Percentiles rank a stretch among this genome's conserved stretches.
Evolutionary conservation across 30 jellyfish, hydroid and myxozoan species (phyloP).

Genomic region (Turritopsis dohrnii): DNA sequence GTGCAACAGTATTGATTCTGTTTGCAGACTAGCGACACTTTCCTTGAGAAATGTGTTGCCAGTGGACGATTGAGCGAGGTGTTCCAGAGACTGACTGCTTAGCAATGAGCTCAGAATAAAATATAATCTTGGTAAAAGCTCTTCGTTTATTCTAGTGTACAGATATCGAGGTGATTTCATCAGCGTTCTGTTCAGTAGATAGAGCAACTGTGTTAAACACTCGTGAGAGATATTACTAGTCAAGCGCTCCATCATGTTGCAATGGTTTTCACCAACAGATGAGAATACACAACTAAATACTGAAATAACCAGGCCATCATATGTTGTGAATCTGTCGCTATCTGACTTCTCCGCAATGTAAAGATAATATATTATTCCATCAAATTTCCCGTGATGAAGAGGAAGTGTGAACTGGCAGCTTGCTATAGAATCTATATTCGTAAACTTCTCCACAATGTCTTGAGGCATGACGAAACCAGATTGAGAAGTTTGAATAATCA

Average conservation of each 20-base stretch:
- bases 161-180: background rate
- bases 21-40: background rate
- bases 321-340: background rate
- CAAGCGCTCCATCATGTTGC: background rate
- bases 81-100: background rate
- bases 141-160: background rate
- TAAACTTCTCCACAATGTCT: background rate
- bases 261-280: background rate
- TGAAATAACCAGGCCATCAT: background rate
- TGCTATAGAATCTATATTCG: background rate
- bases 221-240: background rate
- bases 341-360: background rate
- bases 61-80: background rate
- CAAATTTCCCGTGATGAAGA: background rate
- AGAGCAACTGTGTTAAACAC: background rate
- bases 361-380: background rate
- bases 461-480: background rate
- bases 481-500: background rate
- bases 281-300: background rate
- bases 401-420: background rate
- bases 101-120: background rate
- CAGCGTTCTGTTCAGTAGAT: background rate
- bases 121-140: background rate
- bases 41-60: background rate
- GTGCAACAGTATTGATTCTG: slow-evolving; percentile 6